Evolutionary conservation across 2,888 invertebrate genomes (phyloP).

Genomic region (Parthenolecanium corni): DNA sequence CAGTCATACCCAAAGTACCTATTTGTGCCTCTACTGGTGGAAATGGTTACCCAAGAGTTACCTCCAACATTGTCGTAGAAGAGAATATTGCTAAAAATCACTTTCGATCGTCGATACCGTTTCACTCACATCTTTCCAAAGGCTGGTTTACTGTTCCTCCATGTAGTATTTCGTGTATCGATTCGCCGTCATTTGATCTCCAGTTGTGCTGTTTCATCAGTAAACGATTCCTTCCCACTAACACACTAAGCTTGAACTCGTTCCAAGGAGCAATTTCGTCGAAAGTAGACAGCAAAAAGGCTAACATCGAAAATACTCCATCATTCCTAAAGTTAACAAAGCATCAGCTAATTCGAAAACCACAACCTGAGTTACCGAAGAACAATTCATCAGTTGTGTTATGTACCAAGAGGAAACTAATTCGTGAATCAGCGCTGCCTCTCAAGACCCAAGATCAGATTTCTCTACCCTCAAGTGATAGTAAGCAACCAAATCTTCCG

Average conservation of each 20-base stretch:
- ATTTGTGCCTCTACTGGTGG: too few species aligned
- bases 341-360: conserved; percentile 10
- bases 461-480: too few species aligned
- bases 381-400: not conserved
- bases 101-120: conserved; percentile 3
- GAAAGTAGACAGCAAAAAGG: not conserved
- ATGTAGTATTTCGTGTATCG: conserved; percentile 2
- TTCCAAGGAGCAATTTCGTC: not conserved
- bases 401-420: not conserved
- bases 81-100: not conserved
- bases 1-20: too few species aligned
- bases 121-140: conserved; percentile 8
- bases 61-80: not conserved
- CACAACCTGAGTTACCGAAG: not conserved
- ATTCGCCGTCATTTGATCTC: not conserved
- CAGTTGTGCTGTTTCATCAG: conserved; percentile 21
- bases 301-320: not conserved
- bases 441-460: too few species aligned
- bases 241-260: not conserved
- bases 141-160: conserved; percentile 12
- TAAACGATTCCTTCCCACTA: conserved; percentile 1
- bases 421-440: not conserved
- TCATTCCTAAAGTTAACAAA: conserved; percentile 14
- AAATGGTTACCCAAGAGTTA: too few species aligned
- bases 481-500: too few species aligned